phyloP scores from a whole-genome alignment of 2,888 invertebrate genomes.

The Drosophila imparisetae region DNA sequence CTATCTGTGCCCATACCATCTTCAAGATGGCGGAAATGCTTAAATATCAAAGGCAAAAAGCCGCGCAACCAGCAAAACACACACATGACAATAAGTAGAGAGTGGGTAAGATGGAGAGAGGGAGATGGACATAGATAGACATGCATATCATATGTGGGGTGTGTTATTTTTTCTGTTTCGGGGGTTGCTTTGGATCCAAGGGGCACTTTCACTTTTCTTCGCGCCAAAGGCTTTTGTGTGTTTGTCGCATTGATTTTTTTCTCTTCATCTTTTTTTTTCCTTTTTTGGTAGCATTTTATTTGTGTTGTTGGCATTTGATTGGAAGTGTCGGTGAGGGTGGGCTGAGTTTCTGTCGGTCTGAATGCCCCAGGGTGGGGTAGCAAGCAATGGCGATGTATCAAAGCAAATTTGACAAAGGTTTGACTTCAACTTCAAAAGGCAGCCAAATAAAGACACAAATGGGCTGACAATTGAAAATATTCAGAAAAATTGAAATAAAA shows the following conservation, averaged over 20 bases:
- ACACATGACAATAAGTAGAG: slow-evolving; percentile 35
- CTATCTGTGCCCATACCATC: slow-evolving; percentile 25
- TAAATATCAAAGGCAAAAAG: slow-evolving; percentile 74
- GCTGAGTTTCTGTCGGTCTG: slow-evolving; percentile 25
- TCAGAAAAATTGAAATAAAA: slow-evolving; percentile 22
- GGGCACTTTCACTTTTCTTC: slow-evolving; percentile 76
- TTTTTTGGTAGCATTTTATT: slow-evolving; percentile 36
- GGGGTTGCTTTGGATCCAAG: slow-evolving; percentile 63
- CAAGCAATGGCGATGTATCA: slow-evolving; percentile 54
- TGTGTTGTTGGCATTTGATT: slow-evolving; percentile 63
- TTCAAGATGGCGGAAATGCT: slow-evolving; percentile 78
- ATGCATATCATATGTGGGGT: slow-evolving; percentile 40
- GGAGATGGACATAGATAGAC: slow-evolving; percentile 25
- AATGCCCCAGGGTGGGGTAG: slow-evolving; percentile 45
- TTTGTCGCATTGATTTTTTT: slow-evolving; percentile 69
- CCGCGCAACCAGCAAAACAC: slow-evolving; percentile 44
- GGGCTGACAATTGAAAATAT: slow-evolving; percentile 47
- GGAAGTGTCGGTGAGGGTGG: slow-evolving; percentile 52
- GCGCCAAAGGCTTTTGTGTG: slow-evolving; percentile 56
- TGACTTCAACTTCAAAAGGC: slow-evolving; percentile 63
- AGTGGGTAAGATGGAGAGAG: slow-evolving; percentile 21
- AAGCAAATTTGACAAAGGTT: slow-evolving; percentile 71
- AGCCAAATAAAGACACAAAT: slow-evolving; percentile 42
- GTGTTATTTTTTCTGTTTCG: slow-evolving; percentile 38
- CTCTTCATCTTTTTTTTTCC: slow-evolving; percentile 10